Evolutionary conservation across 2,888 invertebrate genomes (phyloP), one percentile per base, ranked within the genome.

Genomic region (Dolomedes plantarius): DNA sequence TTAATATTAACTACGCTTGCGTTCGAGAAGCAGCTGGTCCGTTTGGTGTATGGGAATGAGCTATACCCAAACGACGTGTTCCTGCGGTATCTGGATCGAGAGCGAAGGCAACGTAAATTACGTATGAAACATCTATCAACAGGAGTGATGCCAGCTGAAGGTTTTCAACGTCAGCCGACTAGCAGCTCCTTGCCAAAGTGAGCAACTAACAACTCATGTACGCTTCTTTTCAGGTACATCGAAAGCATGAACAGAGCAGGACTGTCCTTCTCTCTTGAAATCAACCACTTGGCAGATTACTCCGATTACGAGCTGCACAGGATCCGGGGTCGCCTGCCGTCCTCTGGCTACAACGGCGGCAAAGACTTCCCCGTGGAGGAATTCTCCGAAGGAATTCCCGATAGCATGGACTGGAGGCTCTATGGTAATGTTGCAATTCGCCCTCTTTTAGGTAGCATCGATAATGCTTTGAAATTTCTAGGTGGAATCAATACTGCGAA

Each of bases 221-320:
- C 36, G 6, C 36, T 36, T 36, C 9, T 36, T 85, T 89, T 65
- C 89, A 95, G 95, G 90, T 95, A 92, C 90, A 95, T 97, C 86
- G 94, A 96, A 90, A 96, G 96, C 0, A 94, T 93, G 90, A 97
- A 97, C 92, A 94, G 97, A 74, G 95, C 94, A 0, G 94, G 93
- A 62, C 92, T 94, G 78, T 94, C 95, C 0, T 98, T 94, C 91
- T 93, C 93, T 0, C 91, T 98, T 90, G 93, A 94, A 0, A 94
- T 98, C 6, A 98, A 98, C 92, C 97, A 98, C 90, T 92, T 98
- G 86, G 94, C 97, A 0, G 98, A 98, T 91, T 94, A 94, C 87
- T 95, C 94, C 0, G 95, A 95, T 0, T 92, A 94, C 0, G 98
- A 98, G 91, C 90, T 97, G 88, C 93, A 94, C 78, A 94, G 95